Conservation (phyloP, 1,140 invertebrate genomes). For the Pinna nobilis region DNA sequence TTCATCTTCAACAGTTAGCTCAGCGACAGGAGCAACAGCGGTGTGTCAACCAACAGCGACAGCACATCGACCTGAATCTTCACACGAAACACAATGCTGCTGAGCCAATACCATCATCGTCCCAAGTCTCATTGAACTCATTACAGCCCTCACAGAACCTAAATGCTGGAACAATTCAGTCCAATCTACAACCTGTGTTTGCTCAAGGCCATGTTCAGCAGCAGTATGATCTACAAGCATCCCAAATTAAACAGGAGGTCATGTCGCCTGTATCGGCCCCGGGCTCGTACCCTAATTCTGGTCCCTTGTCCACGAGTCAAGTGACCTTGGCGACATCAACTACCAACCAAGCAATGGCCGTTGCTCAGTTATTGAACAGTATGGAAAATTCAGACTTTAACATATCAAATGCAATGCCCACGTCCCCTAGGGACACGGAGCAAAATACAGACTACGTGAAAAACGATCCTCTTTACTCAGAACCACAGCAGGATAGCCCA, state of each 20-base stretch:
- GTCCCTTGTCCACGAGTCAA: slow-evolving; percentile 10
- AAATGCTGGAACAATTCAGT: slow-evolving; percentile 33
- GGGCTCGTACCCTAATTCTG: slow-evolving; percentile 13
- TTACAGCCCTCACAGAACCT: slow-evolving; percentile 33
- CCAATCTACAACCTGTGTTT: slow-evolving; percentile 36
- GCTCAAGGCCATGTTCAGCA: slow-evolving; percentile 26
- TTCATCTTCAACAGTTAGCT: slow-evolving; percentile 33
- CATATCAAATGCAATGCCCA: no score
- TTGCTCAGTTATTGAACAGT: slow-evolving; percentile 57
- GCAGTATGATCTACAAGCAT: slow-evolving; percentile 26
- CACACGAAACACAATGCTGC: background rate
- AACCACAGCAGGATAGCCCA: background rate
- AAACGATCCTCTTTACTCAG: background rate
- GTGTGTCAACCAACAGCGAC: no score
- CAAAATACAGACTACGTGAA: slow-evolving; percentile 6
- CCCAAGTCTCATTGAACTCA: slow-evolving; percentile 2
- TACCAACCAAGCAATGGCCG: slow-evolving; percentile 22
- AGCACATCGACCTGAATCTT: background rate
- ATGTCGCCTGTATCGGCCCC: slow-evolving; percentile 4
- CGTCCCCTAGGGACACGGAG: no score
- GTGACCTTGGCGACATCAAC: slow-evolving; percentile 33
- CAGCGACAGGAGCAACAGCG: slow-evolving; percentile 28
- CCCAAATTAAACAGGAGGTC: slow-evolving; percentile 7
- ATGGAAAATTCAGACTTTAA: slow-evolving; percentile 29
- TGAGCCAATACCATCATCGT: background rate